Evolutionary conservation across 1,140 invertebrate genomes (phyloP), one percentile per base, ranked within the genome.

Genomic region (Prorops nasuta): DNA sequence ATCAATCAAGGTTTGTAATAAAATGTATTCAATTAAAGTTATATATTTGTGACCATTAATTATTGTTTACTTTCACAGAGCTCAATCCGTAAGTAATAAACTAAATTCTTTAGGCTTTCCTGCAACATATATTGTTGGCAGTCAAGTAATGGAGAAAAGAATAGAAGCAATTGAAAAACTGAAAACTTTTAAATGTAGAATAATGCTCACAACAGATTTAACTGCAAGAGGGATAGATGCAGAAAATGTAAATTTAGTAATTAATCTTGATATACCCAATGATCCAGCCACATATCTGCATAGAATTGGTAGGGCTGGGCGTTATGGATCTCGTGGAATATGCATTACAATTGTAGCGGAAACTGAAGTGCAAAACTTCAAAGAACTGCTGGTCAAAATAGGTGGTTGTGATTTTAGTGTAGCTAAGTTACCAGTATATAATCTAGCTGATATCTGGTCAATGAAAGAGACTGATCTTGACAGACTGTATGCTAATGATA

Each of bases 281-380:
- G 87, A 94, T 67, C 80, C 83, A 59, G 86, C 91, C 44, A 96
- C 92, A 2, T 98, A 98, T 82, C 82, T 98, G 49, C 97, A 98
- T 78, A 82, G 96, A 69, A 94, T 97, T 66, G 96, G 96, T 4
- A 82, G 96, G 62, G 93, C 94, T 42, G 96, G 96, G 1, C 80
- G 96, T 58, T 98, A 87, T 79, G 91, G 91, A 1, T 86, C 88
- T 14, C 80, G 82, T 64, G 91, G 90, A 45, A 80, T 85, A 39
- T 83, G 87, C 17, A 82, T 92, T 18, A 87, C 81, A 54, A 80
- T 91, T 43, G 63, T 86, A 15, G 76, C 81, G 35, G 71, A 83
- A 50, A 74, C 80, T 37, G 86, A 89, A 65, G 43, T 81, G 36
- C 52, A 65, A 10, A 77, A 71, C 41, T 87, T 90, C 50, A 75